Percentiles rank a stretch among this genome's conserved stretches.
These are phyloP conservation scores for Temnothorax unifasciatus DNA, from an alignment of 2,888 invertebrate genomes.

Conservation along the genomic window DNA sequence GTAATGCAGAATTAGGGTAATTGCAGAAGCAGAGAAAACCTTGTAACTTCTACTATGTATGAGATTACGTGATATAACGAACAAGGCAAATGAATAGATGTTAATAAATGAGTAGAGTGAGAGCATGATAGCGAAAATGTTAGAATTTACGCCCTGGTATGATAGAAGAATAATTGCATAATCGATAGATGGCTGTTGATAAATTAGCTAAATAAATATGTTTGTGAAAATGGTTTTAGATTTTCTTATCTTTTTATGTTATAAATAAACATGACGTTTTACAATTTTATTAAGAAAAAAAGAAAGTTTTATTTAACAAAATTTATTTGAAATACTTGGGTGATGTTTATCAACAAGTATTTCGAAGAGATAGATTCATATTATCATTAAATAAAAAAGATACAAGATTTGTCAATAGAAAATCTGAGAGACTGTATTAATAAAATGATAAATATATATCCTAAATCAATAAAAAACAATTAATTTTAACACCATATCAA, in stretches of 20 bases:
- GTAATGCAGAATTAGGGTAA: slow-evolving; percentile 11
- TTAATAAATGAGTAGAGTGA: slow-evolving; percentile 3
- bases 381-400: not conserved
- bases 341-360: not conserved
- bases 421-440: not conserved
- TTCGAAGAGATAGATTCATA: not conserved
- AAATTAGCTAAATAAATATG: not conserved
- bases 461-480: not conserved
- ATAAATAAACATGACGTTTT: not conserved
- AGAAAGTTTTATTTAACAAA: not conserved
- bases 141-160: not conserved
- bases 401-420: not conserved
- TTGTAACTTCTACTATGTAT: not conserved
- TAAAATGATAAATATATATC: not conserved
- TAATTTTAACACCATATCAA: not conserved
- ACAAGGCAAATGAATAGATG: not conserved
- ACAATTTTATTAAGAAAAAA: not conserved
- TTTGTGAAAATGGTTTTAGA: not conserved
- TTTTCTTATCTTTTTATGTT: not conserved
- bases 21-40: not conserved
- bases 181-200: not conserved
- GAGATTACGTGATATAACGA: not conserved
- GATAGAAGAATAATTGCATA: not conserved
- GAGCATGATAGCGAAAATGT: not conserved
- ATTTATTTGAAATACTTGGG: not conserved